A percentile compares a stretch with the other conserved stretches of the same genome.
These are phyloP conservation scores for Epinotia bilunana DNA, from an alignment of 2,888 invertebrate genomes.

Conservation along the genomic window DNA sequence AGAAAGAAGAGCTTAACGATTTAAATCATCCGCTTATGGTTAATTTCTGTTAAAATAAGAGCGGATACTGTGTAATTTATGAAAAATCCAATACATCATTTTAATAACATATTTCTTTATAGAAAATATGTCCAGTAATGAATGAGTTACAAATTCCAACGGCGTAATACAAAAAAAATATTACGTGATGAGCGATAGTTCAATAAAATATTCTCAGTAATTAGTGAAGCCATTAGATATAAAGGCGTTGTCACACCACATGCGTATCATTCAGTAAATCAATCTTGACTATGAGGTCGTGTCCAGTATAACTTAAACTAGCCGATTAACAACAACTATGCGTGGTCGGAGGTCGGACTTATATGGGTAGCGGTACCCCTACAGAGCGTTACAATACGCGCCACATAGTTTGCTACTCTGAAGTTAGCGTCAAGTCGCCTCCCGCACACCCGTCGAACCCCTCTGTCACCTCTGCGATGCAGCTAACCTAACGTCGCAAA, in stretches of 20 bases:
- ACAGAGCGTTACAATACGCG: neutral
- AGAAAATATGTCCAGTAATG: no score
- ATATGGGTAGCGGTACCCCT: neutral
- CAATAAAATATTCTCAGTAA: neutral
- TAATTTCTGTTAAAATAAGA: no score
- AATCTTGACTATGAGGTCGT: no score
- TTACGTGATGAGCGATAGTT: neutral
- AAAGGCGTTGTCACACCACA: slow-evolving; percentile 10
- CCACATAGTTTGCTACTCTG: neutral
- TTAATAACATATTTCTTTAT: neutral
- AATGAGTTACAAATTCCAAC: neutral
- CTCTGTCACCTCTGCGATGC: no score
- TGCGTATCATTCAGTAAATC: no score
- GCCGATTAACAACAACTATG: neutral
- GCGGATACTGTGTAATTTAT: no score
- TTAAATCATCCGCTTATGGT: no score
- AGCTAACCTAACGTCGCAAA: no score
- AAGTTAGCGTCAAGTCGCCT: no score
- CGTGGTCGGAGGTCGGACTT: slow-evolving; percentile 1
- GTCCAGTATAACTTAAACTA: neutral
- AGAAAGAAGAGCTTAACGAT: no score
- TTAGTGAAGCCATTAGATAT: slow-evolving; percentile 9
- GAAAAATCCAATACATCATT: no score
- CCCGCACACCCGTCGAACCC: no score
- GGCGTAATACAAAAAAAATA: neutral